These are phyloP conservation scores for Rhea pennata DNA, from an alignment of 2,113 vertebrate genomes.

Conservation along the genomic window DNA sequence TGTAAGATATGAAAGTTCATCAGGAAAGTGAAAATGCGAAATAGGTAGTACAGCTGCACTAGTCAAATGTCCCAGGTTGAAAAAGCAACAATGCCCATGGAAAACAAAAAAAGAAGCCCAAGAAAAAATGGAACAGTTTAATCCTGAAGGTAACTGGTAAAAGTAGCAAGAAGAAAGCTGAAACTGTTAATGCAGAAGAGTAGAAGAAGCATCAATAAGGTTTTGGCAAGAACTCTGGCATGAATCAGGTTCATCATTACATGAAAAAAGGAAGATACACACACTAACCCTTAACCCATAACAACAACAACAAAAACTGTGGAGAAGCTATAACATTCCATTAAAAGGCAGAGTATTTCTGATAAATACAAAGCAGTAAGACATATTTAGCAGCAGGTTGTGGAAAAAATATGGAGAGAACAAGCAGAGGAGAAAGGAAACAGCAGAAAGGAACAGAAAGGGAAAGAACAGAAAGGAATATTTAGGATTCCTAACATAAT, in stretches of 20 bases:
- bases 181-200: not conserved
- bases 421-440: fast-evolving
- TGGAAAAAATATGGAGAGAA: not conserved
- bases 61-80: not conserved
- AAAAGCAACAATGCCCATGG: not conserved
- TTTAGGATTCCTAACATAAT: not conserved
- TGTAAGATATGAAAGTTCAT: not conserved
- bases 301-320: not conserved
- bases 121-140: not conserved
- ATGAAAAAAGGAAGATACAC: not conserved
- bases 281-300: not conserved
- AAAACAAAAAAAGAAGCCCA: not conserved
- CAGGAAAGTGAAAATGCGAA: not conserved
- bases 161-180: not conserved
- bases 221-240: fast-evolving
- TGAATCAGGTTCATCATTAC: not conserved
- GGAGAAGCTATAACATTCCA: not conserved
- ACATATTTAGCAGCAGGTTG: not conserved
- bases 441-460: not conserved
- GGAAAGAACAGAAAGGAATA: not conserved
- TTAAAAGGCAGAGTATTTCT: not conserved
- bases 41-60: not conserved
- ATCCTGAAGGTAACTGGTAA: not conserved
- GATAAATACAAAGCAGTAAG: not conserved
- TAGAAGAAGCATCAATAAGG: not conserved